phyloP scores from a whole-genome alignment of 2,797 vertebrate species.

The Rhinophrynus dorsalis region DNA sequence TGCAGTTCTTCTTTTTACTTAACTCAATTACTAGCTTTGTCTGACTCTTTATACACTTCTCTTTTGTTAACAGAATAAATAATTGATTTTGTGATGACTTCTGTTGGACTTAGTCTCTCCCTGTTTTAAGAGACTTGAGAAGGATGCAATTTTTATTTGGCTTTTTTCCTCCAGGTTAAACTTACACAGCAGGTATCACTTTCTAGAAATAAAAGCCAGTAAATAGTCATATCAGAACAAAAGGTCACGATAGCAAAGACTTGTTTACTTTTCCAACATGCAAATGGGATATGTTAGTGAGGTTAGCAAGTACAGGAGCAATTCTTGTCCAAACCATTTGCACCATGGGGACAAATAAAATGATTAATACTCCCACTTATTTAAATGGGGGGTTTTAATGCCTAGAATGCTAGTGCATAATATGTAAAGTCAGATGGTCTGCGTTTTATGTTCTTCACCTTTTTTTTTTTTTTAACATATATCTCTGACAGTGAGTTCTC shows the following conservation, averaged over 20 bases:
- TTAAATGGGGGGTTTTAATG: no score
- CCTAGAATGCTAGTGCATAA: no score
- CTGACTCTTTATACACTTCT: constrained; percentile 52
- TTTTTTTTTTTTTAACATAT: no score
- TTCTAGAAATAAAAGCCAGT: constrained; percentile 52
- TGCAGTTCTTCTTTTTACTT: constrained; percentile 49
- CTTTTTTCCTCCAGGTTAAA: constrained; percentile 53
- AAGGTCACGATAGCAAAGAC: not conserved
- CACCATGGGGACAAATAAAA: no score
- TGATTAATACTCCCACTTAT: no score
- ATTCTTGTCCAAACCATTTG: no score
- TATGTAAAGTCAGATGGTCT: no score
- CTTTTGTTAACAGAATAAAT: constrained; percentile 66
- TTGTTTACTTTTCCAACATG: not conserved
- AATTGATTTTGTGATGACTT: constrained; percentile 63
- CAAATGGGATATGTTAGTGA: no score
- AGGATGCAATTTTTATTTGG: constrained; percentile 52
- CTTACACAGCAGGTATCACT: constrained; percentile 53
- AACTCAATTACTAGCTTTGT: constrained; percentile 53
- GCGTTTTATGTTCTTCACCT: no score
- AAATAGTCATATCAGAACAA: not conserved
- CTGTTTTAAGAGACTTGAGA: constrained; percentile 22
- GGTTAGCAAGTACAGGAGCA: no score
- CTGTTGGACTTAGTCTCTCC: constrained; percentile 51
- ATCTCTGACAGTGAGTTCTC: no score